These are phyloP conservation scores for Alaudala cheleensis DNA, from an alignment of 2,113 vertebrate species.

Conservation along the genomic window DNA sequence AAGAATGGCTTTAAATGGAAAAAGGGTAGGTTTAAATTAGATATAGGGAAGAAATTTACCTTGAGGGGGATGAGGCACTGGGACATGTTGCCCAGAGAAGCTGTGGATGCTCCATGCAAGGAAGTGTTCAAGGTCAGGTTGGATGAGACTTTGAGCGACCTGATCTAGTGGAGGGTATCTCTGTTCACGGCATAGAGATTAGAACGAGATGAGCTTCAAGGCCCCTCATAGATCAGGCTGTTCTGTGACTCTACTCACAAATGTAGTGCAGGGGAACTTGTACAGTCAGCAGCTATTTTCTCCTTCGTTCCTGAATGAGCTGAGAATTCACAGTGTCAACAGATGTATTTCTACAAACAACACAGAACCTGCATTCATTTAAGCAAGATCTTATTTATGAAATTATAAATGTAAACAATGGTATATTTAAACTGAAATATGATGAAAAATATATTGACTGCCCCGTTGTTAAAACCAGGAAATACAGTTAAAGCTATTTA, in stretches of 20 bases:
- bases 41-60: neutral
- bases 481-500: neutral
- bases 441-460: neutral
- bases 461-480: neutral
- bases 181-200: neutral
- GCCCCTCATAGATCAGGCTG: fast-evolving
- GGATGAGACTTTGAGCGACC: neutral
- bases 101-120: fast-evolving
- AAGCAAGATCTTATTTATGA: neutral
- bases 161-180: neutral
- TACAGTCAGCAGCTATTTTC: neutral
- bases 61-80: fast-evolving
- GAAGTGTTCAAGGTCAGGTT: neutral
- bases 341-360: neutral
- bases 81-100: neutral
- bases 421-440: neutral
- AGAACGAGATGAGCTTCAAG: neutral
- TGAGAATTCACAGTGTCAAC: neutral
- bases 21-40: neutral
- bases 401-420: neutral
- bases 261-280: neutral
- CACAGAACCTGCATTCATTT: neutral
- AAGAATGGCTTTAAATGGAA: neutral
- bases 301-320: neutral
- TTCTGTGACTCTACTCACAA: neutral